A percentile compares a stretch with the other conserved stretches of the same genome.
Conservation (phyloP, 2,797 vertebrate genomes). For the Linurgus olivaceus region DNA sequence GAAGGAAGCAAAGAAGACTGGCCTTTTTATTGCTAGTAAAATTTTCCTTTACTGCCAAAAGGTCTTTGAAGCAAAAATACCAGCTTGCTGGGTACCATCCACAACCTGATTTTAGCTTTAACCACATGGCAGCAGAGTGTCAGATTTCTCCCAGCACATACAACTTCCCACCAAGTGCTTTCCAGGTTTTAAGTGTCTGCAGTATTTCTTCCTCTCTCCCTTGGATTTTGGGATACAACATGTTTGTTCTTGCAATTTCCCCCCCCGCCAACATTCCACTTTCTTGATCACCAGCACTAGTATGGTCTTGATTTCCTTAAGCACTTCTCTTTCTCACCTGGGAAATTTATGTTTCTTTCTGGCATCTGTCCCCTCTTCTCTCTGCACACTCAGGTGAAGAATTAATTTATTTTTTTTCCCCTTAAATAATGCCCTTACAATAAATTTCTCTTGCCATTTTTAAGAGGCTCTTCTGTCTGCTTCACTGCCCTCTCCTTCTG, state of each 20-base stretch:
- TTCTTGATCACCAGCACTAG: background rate
- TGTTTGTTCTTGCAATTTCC: background rate
- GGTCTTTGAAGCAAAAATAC: conserved; percentile 66
- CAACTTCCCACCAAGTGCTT: conserved; percentile 9
- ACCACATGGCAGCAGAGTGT: conserved; percentile 33
- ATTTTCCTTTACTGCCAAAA: conserved; percentile 45
- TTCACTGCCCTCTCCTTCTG: conserved; percentile 42
- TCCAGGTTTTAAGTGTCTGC: background rate
- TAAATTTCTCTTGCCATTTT: conserved; percentile 63
- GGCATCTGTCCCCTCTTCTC: conserved; percentile 36
- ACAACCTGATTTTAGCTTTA: conserved; percentile 50
- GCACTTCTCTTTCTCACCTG: conserved; percentile 28
- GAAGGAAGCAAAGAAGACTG: conserved; percentile 19
- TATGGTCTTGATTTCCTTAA: conserved; percentile 59
- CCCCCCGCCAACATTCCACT: background rate
- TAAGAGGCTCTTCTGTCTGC: conserved; percentile 32
- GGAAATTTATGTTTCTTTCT: conserved; percentile 66
- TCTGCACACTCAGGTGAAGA: conserved; percentile 41
- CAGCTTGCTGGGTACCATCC: conserved; percentile 55
- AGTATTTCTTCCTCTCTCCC: background rate
- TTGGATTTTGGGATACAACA: background rate
- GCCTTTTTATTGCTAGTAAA: conserved; percentile 51
- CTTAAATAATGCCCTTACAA: conserved; percentile 30
- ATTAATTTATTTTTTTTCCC: background rate
- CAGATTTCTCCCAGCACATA: background rate